Evolutionary conservation across 2,888 invertebrate species (phyloP), one percentile per base, ranked within the genome.

Genomic region (Apotomis turbidana): DNA sequence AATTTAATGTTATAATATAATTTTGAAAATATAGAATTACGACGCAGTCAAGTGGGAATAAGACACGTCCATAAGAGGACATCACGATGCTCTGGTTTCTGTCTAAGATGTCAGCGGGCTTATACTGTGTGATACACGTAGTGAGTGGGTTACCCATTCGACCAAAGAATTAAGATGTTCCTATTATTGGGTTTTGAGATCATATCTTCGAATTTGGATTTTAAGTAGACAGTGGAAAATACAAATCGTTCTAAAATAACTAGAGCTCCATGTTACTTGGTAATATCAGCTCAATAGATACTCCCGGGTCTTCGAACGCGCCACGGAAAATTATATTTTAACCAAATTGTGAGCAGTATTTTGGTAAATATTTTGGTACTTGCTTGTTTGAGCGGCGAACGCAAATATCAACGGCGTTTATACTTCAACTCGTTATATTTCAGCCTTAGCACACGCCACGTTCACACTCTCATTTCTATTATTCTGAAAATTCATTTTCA

Each of bases 291-390:
- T 90, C 88, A 75, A 74, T 79, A 75, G 3, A 78, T 60, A 74
- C 81, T 79, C 67, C 27, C n/a, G 67, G 73, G 76, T 81, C 83
- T 83, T 80, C 84, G 83, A 61, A 83, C 85, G 82, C 79, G 79
- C 85, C 78, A 80, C 82, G 85, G 88, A 87, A 89, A 89, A 88
- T 91, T 92, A 90, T 90, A 89, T 91, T 90, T 89, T 87, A 90
- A 88, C 89, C 87, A 89, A 90, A 91, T 89, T 88, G 88, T 90
- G 85, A 88, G 86, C 90, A 87, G 90, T 91, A 91, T 93, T 91
- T 92, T 89, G 81, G 90, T 92, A 93, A 93, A 93, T 91, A 92
- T 93, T 93, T 90, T 89, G 85, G 87, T 85, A 85, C 83, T 81
- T 79, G 85, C 86, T 87, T 87, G 89, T 91, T 91, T 90, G 88